Evolutionary conservation across 2,797 vertebrate genomes (phyloP).

Genomic region (Otus scops): DNA sequence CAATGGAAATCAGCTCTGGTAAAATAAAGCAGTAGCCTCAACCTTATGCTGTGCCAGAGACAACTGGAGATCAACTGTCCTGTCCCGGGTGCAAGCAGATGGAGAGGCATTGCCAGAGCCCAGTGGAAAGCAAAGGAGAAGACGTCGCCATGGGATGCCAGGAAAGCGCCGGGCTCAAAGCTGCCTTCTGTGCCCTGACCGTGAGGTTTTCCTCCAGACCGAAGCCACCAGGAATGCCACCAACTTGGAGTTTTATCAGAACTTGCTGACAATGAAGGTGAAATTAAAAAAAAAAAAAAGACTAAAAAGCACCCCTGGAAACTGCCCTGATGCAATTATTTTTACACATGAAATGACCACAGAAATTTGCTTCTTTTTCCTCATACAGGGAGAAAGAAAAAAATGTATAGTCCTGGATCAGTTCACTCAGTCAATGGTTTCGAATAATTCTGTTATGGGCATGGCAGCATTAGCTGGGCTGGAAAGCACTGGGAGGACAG

Average conservation of each 20-base stretch:
- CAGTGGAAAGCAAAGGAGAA: background rate
- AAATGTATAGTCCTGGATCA: background rate
- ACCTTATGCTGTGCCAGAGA: background rate
- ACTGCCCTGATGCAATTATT: background rate
- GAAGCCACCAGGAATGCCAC: background rate
- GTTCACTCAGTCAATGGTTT: background rate
- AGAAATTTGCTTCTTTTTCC: background rate
- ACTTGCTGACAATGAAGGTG: background rate
- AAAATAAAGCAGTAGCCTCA: background rate
- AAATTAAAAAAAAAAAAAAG: background rate
- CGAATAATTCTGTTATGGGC: background rate
- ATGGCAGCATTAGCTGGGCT: background rate
- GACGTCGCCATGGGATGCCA: accelerated
- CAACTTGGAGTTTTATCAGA: background rate
- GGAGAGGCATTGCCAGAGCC: background rate
- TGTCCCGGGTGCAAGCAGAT: background rate
- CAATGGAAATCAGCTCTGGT: background rate
- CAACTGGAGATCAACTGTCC: background rate
- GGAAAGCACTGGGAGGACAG: background rate
- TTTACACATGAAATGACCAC: background rate
- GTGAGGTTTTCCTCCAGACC: background rate
- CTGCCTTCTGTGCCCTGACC: background rate
- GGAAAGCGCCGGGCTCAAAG: background rate
- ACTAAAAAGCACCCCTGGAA: background rate
- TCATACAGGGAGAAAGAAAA: background rate